phyloP scores from a whole-genome alignment of 2,888 invertebrate genomes.

The Tenthredo livida region DNA sequence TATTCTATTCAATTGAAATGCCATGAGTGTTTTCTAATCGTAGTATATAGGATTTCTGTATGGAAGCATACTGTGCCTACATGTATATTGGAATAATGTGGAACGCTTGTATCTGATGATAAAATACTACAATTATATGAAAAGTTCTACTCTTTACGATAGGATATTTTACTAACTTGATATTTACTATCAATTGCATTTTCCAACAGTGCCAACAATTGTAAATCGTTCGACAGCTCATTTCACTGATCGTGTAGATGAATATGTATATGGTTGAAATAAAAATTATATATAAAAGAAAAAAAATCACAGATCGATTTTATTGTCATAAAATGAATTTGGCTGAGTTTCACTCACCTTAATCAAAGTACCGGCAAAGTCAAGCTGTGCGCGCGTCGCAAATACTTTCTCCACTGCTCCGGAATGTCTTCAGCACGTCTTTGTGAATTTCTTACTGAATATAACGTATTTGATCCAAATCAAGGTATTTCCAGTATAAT shows the following conservation, averaged over 20 bases:
- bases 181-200: background rate
- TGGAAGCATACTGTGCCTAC: background rate
- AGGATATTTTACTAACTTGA: background rate
- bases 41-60: background rate
- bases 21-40: background rate
- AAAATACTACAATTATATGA: background rate
- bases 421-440: constrained; percentile 25
- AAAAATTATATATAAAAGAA: no score
- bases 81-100: background rate
- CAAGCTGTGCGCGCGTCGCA: constrained; percentile 51
- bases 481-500: background rate
- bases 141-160: background rate
- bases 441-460: background rate
- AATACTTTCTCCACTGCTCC: constrained; percentile 43
- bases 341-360: constrained; percentile 72
- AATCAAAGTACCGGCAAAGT: constrained; percentile 63
- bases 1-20: background rate
- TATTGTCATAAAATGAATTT: background rate
- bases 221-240: background rate
- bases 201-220: background rate
- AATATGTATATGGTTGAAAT: background rate
- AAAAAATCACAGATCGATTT: background rate
- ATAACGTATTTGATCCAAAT: background rate
- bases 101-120: background rate
- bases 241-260: background rate